Evolutionary conservation across 2,797 vertebrate species (phyloP), one percentile per base, ranked within the genome.

Genomic region (Peromyscus attwateri): DNA sequence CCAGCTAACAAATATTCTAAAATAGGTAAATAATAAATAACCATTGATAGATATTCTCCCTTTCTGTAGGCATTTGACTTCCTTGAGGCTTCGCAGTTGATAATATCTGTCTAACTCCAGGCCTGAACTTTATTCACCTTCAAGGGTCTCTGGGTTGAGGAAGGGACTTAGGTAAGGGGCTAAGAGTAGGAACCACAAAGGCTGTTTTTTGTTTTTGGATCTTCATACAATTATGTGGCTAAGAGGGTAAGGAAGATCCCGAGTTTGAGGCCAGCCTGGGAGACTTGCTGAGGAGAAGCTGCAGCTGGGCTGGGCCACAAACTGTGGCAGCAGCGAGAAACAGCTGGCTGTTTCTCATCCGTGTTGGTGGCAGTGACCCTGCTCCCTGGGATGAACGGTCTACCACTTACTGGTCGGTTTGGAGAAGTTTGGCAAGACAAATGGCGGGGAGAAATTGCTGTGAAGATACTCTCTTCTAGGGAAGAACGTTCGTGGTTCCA

Each of bases 151-250:
- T 92, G 40, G 29, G 55, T 55, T 95, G 31, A 93, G 34, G 57
- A 95, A 87, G 77, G 87, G 31, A 49, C 19, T 87, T 94, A 27
- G 27, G 27, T 62, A 34, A 5, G 17, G 21, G 73, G 76, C 37
- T 60, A 70, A 92, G 66, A 93, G 40, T 81, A 52, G 71, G 82
- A 84, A 77, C 14, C 60, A 46, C 52, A 94, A 87, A 96, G 49
- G 29, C 80, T 77, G 7, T 79, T 87, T 94, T 95, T 64, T 95
- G 79, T 37, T 85, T 85, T 85, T 94, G 75, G 57, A 76, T 89
- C 43, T 81, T 85, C n/a, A 75, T 82, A n/a, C 23, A 77, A 3
- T 79, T 91, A 55, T 66, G 25, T 88, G 66, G 43, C 40, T 80
- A n/a, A 27, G 77, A 68, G 43, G 40, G 77, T 34, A 52, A 52